phyloP scores from a whole-genome alignment of 1,140 invertebrate species.

The Archivesica marissinica region DNA sequence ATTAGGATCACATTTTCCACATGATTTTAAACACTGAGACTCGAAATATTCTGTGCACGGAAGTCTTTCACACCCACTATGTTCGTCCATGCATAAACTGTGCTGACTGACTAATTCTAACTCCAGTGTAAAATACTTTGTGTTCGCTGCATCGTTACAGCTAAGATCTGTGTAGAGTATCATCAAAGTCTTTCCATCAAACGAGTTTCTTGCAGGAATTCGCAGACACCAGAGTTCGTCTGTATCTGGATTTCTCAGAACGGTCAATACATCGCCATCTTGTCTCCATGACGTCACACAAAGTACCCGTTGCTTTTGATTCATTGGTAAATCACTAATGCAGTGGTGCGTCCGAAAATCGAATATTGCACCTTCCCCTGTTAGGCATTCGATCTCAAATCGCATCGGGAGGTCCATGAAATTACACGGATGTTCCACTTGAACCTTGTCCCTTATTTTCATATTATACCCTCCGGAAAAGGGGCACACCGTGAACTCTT shows the following conservation, averaged over 20 bases:
- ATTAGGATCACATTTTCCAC: conserved; percentile 64
- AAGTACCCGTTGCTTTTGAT: conserved; percentile 61
- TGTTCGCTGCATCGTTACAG: conserved; percentile 35
- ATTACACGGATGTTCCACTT: conserved; percentile 69
- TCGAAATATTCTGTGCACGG: conserved; percentile 64
- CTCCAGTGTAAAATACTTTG: conserved; percentile 58
- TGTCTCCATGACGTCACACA: conserved; percentile 70
- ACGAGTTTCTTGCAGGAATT: conserved; percentile 53
- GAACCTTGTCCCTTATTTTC: conserved; percentile 65
- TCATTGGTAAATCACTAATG: conserved; percentile 65
- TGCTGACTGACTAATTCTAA: conserved; percentile 58
- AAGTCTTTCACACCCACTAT: conserved; percentile 65
- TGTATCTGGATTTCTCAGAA: conserved; percentile 60
- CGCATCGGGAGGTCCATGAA: conserved; percentile 73
- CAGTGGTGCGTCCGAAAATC: conserved; percentile 68
- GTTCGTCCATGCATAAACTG: conserved; percentile 73
- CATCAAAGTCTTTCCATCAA: conserved; percentile 32
- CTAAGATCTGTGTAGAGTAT: conserved; percentile 68
- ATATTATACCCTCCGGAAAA: conserved; percentile 73
- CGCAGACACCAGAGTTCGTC: conserved; percentile 72
- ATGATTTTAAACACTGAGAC: conserved; percentile 70
- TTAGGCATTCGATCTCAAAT: conserved; percentile 73
- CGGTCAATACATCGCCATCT: conserved; percentile 64
- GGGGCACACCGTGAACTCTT: conserved; percentile 68
- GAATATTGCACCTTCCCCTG: conserved; percentile 72